Base-by-base conservation (phyloP, 2,888 invertebrate species). In the Microdon myrmicae region DNA sequence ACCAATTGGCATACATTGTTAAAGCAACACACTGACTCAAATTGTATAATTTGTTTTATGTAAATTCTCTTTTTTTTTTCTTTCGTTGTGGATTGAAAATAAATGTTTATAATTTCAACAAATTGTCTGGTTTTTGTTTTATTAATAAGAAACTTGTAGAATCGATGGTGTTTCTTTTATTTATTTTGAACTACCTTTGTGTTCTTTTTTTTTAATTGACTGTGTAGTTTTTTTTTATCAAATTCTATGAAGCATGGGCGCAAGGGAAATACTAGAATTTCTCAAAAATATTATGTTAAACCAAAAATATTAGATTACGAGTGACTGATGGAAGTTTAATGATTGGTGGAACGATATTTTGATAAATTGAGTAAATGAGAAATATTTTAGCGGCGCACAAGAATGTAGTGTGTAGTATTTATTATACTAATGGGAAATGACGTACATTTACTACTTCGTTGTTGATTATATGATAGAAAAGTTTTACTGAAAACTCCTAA, bases 301-400 rank as follows among this genome's bases (percentile, higher is more conserved):
- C 10, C 2, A 44, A 37, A 20, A 19, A 17, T 44, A 44, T 35
- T 38, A 29, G 29, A 29, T 14, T 13, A 14, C 16, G 13, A 13
- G 16, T 45, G 51, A 29, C 41, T 45, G 39, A 49, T 61, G 61
- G 23, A 47, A 51, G 45, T 23, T 29, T 20, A 26, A 23, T 25
- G 49, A 31, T 61, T 56, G 28, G 9, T 8, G 8, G 34, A 22
- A 41, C 32, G 47, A 23, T 5, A 23, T 43, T 28, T 44, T 25
- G 26, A 17, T 29, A 3, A 23, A 12, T 34, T 14, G 32, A 47
- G 22, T 6, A 26, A 34, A 38, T 37, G 23, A 9, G 29, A 28
- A 28, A 43, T 29, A 45, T 56, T 31, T 19, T 47, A 38, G 34
- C 7, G 41, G 56, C 56, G 61, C 56, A 64, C 61, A 64, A 17